Evolutionary conservation across 2,113 vertebrate species (phyloP).

Genomic region (Pachycephala philippinensis): DNA sequence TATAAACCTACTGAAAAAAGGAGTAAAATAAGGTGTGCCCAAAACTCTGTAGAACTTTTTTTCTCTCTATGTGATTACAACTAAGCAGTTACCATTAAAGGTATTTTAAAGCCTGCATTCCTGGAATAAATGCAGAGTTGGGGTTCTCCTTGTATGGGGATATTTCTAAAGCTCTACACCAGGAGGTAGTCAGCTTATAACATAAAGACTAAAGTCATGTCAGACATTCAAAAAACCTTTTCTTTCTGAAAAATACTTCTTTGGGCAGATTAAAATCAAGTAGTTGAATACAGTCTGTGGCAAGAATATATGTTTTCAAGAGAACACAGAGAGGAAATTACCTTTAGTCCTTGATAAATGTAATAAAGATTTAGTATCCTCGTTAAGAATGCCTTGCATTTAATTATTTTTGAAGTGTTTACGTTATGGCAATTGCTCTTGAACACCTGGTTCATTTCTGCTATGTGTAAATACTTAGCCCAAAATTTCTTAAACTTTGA

Average conservation of each 20-base stretch:
- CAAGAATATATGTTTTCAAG: background rate
- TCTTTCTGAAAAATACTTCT: background rate
- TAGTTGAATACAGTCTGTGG: background rate
- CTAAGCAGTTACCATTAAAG: background rate
- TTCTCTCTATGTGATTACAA: background rate
- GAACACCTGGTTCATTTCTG: conserved; percentile 33
- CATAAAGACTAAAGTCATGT: background rate
- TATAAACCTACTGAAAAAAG: background rate
- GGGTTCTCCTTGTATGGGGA: accelerated
- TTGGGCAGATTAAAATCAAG: background rate
- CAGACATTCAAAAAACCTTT: accelerated
- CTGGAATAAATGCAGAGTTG: background rate
- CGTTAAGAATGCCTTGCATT: background rate
- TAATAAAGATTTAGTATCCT: background rate
- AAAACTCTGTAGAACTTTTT: background rate
- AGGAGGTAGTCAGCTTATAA: background rate
- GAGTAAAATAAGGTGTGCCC: accelerated
- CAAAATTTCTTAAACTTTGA: conserved; percentile 1
- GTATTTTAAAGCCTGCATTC: background rate
- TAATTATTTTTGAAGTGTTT: conserved; percentile 43
- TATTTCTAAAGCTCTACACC: background rate
- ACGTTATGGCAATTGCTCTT: conserved; percentile 8
- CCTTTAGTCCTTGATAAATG: background rate
- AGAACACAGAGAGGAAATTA: background rate
- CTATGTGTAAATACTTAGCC: conserved; percentile 10